These are phyloP conservation scores for Pelobates fuscus DNA, from an alignment of 2,113 vertebrate species.

Conservation along the genomic window DNA sequence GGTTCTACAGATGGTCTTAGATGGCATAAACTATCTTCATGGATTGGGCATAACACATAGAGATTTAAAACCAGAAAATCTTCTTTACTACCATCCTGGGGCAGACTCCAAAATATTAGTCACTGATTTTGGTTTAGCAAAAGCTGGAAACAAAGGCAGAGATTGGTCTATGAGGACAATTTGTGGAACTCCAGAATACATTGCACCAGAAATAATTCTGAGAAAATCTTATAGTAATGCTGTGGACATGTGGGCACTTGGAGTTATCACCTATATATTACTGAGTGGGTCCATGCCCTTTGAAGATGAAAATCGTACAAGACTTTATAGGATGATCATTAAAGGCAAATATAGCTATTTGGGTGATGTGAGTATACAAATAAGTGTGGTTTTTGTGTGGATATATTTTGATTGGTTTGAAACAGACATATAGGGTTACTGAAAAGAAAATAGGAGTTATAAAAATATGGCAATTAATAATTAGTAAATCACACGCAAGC, in stretches of 20 bases:
- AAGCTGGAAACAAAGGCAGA: constrained; percentile 91
- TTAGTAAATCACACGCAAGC: no score
- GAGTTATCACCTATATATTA: constrained; percentile 94
- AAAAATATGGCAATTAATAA: no score
- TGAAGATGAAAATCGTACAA: constrained; percentile 95
- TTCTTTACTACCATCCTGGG: constrained; percentile 95
- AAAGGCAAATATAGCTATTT: constrained; percentile 98
- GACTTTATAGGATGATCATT: constrained; percentile 93
- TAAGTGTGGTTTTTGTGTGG: background rate
- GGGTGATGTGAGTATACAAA: constrained; percentile 88
- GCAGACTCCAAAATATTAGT: constrained; percentile 98
- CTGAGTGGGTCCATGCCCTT: constrained; percentile 98
- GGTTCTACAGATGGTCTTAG: constrained; percentile 95
- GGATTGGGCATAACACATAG: constrained; percentile 93
- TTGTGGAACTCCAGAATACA: constrained; percentile 96
- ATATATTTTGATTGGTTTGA: background rate
- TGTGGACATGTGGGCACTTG: constrained; percentile 97
- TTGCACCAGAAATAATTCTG: constrained; percentile 93
- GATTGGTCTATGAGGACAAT: constrained; percentile 98
- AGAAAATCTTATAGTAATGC: constrained; percentile 95
- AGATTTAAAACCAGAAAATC: constrained; percentile 95
- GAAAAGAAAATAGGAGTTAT: no score
- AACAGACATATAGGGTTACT: no score
- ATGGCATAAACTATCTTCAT: constrained; percentile 92
- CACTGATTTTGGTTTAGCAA: constrained; percentile 94